A percentile compares a stretch with the other conserved stretches of the same genome.
phyloP scores from a whole-genome alignment of 2,888 invertebrate species.

The Leptarthrus brevirostris region DNA sequence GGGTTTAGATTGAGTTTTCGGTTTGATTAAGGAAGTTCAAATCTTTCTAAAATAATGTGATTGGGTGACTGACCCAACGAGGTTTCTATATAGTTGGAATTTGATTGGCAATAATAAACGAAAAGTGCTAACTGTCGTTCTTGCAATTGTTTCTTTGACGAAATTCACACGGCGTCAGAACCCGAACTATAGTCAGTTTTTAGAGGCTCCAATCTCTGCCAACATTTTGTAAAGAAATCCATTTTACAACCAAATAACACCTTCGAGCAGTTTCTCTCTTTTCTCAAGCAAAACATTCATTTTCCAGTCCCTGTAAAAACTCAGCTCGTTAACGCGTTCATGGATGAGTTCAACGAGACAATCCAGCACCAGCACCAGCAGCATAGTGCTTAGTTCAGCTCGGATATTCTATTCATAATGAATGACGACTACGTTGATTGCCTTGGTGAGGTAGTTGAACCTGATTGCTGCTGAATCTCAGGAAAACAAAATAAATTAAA shows the following conservation, averaged over 20 bases:
- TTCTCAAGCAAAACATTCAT: background rate
- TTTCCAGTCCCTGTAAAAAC: background rate
- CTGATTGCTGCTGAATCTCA: constrained; percentile 43
- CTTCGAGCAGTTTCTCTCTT: background rate
- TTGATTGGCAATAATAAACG: background rate
- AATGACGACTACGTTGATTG: constrained; percentile 39
- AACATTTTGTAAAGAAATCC: background rate
- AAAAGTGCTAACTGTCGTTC: background rate
- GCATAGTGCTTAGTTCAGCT: constrained; percentile 9
- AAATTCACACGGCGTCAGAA: background rate
- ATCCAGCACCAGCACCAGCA: background rate
- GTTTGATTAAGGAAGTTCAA: background rate
- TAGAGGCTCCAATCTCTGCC: too few species aligned
- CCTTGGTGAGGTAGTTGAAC: constrained; percentile 49
- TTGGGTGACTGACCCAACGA: constrained; percentile 2
- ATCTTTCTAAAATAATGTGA: background rate
- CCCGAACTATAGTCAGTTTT: too few species aligned
- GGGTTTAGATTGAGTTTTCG: too few species aligned
- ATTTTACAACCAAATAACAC: background rate
- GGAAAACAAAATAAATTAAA: constrained; percentile 35
- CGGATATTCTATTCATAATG: constrained; percentile 28
- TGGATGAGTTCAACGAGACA: constrained; percentile 34
- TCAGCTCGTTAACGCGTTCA: constrained; percentile 34
- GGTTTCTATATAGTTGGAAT: background rate
- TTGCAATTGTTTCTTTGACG: background rate